phyloP scores from a whole-genome alignment of 2,797 vertebrate genomes.

The Limosa lapponica region DNA sequence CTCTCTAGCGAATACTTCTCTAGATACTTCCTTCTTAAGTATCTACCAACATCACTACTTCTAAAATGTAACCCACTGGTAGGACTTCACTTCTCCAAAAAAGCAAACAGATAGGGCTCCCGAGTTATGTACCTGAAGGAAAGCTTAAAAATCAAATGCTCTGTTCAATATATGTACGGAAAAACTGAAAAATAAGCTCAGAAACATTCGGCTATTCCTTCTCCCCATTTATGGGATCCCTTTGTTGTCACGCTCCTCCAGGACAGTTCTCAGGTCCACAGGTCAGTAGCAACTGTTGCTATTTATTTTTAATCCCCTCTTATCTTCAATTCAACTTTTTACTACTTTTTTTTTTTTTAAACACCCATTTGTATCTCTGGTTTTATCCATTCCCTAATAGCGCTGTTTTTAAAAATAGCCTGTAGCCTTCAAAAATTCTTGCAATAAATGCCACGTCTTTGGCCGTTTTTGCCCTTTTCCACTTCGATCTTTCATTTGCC shows the following conservation, averaged over 20 bases:
- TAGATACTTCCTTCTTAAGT: not conserved
- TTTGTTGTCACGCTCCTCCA: not conserved
- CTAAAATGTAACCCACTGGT: not conserved
- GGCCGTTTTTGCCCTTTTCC: not conserved
- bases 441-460: rapidly evolving
- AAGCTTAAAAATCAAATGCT: not conserved
- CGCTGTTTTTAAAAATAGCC: not conserved
- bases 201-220: not conserved
- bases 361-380: not conserved
- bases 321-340: not conserved
- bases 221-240: not conserved
- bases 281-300: not conserved
- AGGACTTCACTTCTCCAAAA: not conserved
- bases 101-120: not conserved
- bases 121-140: rapidly evolving
- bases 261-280: not conserved
- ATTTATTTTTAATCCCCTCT: not conserved
- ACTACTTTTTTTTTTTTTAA: not conserved
- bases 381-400: not conserved
- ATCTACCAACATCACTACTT: not conserved
- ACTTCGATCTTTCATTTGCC: not conserved
- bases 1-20: not conserved
- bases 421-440: not conserved
- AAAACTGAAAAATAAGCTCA: not conserved
- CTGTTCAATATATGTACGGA: not conserved